Evolutionary conservation across 2,888 invertebrate species (phyloP), one percentile per base, ranked within the genome.

Genomic region (Nephrotoma guestfalica): DNA sequence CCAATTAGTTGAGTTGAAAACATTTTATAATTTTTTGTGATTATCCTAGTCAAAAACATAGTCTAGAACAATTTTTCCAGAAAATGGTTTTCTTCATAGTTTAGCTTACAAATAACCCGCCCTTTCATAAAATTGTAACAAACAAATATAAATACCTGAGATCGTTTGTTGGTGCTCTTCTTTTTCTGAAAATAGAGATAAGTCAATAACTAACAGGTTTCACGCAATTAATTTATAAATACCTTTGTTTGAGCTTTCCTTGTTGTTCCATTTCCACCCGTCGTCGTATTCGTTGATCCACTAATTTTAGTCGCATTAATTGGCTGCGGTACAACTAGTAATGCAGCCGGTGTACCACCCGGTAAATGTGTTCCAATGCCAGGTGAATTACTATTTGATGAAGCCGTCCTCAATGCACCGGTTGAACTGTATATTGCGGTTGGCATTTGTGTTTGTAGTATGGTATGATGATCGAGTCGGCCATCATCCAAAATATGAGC

Each of bases 231-330:
- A 83, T 11, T 15, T 83, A 13, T 9, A 83, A 83, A 6, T 41
- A 84, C 84, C 93, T 98, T 98, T 94, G 97, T 97, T 91, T 97
- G 97, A 92, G 97, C 98, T 92, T 97, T 98, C 91, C 97, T 89
- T 86, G 92, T 92, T 87, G 91, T 92, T 86, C 91, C 86, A 51
- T 71, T 71, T 30, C 71, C 71, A 1, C 30, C 71, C 41, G 84
- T 2, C n/a, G 89, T 87, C 86, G 90, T 90, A 86, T 90, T 90
- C 6, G 90, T 89, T 4, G 90, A 89, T 30, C 92, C 92, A 87
- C 92, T 92, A 90, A 94, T 93, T 90, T 94, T 94, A 87, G 93
- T 93, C 87, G 94, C 96, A 91, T 96, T 95, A 87, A 96, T 94
- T 18, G 97, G 97, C 90, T 97, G 97, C 5, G 97, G 97, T 15